Percentiles rank a stretch among this genome's conserved stretches.
Evolutionary conservation across 1,140 invertebrate genomes (phyloP).

Genomic region (Anastrepha ludens): DNA sequence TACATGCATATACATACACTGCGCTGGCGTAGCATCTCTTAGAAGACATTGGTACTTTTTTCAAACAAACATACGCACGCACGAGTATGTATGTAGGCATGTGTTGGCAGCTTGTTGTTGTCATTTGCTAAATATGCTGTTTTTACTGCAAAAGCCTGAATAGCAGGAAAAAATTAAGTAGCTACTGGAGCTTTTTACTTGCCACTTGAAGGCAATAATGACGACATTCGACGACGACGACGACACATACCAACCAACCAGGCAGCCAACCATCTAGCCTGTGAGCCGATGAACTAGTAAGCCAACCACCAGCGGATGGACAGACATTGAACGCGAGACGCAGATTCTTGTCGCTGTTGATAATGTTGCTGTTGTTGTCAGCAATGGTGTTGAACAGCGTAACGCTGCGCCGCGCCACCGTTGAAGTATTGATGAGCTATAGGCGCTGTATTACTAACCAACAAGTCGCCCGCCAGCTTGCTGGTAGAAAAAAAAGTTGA

Average conservation of each 20-base stretch:
- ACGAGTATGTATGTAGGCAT: neutral
- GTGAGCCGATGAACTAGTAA: constrained; percentile 58
- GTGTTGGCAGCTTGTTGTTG: constrained; percentile 59
- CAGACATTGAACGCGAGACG: neutral
- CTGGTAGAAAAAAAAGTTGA: constrained; percentile 43
- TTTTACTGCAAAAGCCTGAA: constrained; percentile 60
- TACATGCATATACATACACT: neutral
- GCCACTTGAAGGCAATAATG: constrained; percentile 73
- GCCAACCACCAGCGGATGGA: neutral
- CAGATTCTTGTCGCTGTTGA: constrained; percentile 31
- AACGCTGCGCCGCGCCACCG: constrained; percentile 48
- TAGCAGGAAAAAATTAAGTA: constrained; percentile 54
- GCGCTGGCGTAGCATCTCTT: constrained; percentile 29
- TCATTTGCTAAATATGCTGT: constrained; percentile 74
- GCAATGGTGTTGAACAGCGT: constrained; percentile 51
- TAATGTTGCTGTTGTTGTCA: constrained; percentile 40
- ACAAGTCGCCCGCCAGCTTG: neutral
- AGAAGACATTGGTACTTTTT: constrained; percentile 14
- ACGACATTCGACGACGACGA: constrained; percentile 72
- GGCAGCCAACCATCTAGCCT: constrained; percentile 3
- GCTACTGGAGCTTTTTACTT: constrained; percentile 73
- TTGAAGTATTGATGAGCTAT: constrained; percentile 50
- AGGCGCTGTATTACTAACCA: constrained; percentile 55
- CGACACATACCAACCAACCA: constrained; percentile 70
- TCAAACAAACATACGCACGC: neutral